Percentiles rank a stretch among this genome's conserved stretches.
Conservation (phyloP, 2,797 vertebrate species). For the Uromys caudimaculatus region DNA sequence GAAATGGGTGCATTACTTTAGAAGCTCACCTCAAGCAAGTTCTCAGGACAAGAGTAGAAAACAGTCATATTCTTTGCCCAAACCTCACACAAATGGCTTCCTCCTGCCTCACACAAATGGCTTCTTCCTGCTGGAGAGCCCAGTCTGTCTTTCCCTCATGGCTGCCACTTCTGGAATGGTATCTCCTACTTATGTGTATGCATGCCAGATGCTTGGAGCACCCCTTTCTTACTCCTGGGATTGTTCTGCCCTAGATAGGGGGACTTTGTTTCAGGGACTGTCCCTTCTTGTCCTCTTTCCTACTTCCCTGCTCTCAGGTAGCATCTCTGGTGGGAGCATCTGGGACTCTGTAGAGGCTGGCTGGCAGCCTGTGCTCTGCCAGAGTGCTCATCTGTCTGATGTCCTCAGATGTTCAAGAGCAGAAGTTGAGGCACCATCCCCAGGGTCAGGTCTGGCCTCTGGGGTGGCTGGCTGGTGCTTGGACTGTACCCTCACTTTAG, state of each 20-base stretch:
- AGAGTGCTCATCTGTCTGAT: not conserved
- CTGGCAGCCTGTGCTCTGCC: not conserved
- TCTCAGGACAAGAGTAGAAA: not conserved
- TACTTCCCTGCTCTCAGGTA: not conserved
- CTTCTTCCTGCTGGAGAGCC: not conserved
- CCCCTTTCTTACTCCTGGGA: not conserved
- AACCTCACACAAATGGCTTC: not conserved
- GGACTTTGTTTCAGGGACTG: not conserved
- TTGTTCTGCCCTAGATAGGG: not conserved
- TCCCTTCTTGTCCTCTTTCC: not conserved
- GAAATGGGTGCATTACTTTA: not conserved
- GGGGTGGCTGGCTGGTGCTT: not conserved
- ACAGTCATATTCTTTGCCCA: not conserved
- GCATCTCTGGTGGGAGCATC: not conserved
- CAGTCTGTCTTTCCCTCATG: not conserved
- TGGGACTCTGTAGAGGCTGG: not conserved
- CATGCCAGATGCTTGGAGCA: fast-evolving
- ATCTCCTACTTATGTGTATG: not conserved
- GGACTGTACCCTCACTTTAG: not conserved
- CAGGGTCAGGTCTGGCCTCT: fast-evolving
- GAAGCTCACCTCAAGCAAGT: not conserved
- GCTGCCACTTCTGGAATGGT: not conserved
- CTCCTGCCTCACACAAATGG: not conserved
- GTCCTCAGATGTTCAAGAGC: not conserved
- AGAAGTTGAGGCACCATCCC: too few species aligned